Conservation (phyloP, 2,113 vertebrate species). For the Cynoglossus semilaevis region DNA sequence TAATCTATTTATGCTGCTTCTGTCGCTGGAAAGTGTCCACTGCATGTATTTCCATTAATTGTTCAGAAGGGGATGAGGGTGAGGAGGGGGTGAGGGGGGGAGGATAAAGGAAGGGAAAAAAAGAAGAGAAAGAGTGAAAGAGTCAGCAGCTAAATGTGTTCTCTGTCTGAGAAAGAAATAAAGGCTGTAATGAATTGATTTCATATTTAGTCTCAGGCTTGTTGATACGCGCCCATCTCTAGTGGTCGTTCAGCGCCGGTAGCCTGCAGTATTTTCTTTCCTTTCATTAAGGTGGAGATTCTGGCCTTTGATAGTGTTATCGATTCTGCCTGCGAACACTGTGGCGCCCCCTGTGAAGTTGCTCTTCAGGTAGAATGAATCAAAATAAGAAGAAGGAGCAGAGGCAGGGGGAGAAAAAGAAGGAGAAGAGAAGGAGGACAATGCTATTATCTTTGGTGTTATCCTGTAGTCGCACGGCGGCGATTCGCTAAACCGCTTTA, state of each 20-base stretch:
- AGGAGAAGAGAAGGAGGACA: slow-evolving; percentile 20
- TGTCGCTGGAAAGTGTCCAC: slow-evolving; percentile 65
- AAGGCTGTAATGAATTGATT: slow-evolving; percentile 72
- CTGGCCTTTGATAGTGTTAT: slow-evolving; percentile 71
- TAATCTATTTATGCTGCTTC: slow-evolving; percentile 70
- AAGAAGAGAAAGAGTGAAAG: slow-evolving; percentile 36
- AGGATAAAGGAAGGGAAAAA: slow-evolving; percentile 32
- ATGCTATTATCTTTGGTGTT: slow-evolving; percentile 66
- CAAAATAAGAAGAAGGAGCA: neutral
- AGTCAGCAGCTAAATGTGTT: slow-evolving; percentile 59
- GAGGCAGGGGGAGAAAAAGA: slow-evolving; percentile 1
- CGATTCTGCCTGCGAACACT: slow-evolving; percentile 65
- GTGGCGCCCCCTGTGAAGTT: slow-evolving; percentile 67
- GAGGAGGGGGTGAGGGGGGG: slow-evolving; percentile 13
- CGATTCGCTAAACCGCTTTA: slow-evolving; percentile 61
- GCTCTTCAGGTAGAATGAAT: slow-evolving; percentile 56
- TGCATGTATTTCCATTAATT: slow-evolving; percentile 58
- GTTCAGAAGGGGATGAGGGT: slow-evolving; percentile 13
- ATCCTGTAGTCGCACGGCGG: slow-evolving; percentile 52
- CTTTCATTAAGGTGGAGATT: slow-evolving; percentile 69
- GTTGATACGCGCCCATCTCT: slow-evolving; percentile 61
- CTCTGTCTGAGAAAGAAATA: slow-evolving; percentile 62
- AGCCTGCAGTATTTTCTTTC: slow-evolving; percentile 68
- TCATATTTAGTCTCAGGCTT: slow-evolving; percentile 65
- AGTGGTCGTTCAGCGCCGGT: slow-evolving; percentile 58